Evolutionary conservation across 2,888 invertebrate genomes (phyloP).

Genomic region (Xanthorhoe designata): DNA sequence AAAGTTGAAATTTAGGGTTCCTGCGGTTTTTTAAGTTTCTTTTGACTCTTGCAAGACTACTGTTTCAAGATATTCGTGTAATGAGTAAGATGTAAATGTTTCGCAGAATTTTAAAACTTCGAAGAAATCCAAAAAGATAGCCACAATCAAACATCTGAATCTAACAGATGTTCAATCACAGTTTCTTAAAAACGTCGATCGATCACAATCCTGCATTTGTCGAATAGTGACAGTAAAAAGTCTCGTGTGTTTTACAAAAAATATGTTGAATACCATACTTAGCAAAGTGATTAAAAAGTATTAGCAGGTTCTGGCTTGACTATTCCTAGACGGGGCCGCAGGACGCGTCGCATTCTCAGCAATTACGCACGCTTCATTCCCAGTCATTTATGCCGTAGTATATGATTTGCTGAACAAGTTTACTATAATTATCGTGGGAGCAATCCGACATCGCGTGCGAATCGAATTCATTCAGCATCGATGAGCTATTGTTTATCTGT

Average conservation of each 20-base stretch:
- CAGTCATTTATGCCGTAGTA: constrained; percentile 78
- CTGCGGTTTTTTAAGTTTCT: neutral
- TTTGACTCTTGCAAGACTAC: neutral
- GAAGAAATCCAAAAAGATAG: neutral
- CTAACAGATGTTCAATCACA: neutral
- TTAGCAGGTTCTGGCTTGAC: constrained; percentile 56
- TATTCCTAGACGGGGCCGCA: constrained; percentile 75
- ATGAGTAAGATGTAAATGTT: neutral
- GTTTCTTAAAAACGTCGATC: neutral
- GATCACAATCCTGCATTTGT: constrained; percentile 1
- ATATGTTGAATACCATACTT: constrained; percentile 51
- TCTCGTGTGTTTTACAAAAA: neutral
- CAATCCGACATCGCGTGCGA: constrained; percentile 64
- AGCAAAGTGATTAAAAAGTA: constrained; percentile 76
- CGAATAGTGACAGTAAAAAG: neutral
- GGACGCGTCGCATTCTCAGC: constrained; percentile 81
- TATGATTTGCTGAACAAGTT: constrained; percentile 80
- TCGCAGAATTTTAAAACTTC: neutral
- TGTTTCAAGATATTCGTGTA: neutral
- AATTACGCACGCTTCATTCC: constrained; percentile 81
- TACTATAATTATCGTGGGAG: constrained; percentile 80
- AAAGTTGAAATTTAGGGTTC: constrained; percentile 38
- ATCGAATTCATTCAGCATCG: constrained; percentile 60
- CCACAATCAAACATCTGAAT: neutral
- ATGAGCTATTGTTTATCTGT: constrained; percentile 54